Evolutionary conservation across 2,888 invertebrate species (phyloP).

Genomic region (Drosophila pseudotalamancana): DNA sequence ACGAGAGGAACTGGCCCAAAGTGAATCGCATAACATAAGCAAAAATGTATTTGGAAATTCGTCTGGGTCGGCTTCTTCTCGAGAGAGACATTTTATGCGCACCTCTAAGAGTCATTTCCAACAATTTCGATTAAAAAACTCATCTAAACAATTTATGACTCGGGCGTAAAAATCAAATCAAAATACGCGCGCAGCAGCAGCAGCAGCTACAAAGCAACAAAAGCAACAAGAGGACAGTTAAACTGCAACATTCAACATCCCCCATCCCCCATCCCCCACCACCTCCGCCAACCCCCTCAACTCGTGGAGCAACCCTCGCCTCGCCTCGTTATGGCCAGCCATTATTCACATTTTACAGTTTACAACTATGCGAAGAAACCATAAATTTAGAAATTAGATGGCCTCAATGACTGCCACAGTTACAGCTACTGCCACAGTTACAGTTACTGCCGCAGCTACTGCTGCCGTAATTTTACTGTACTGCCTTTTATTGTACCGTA

Average conservation of each 20-base stretch:
- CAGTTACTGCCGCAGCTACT: neutral
- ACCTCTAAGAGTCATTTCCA: slow-evolving; percentile 80
- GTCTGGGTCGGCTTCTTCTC: slow-evolving; percentile 48
- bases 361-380: slow-evolving; percentile 81
- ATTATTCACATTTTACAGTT: slow-evolving; percentile 78
- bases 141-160: slow-evolving; percentile 83
- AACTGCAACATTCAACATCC: slow-evolving; percentile 81
- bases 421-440: neutral
- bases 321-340: slow-evolving; percentile 34
- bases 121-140: slow-evolving; percentile 82
- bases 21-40: slow-evolving; percentile 59
- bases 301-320: slow-evolving; percentile 45
- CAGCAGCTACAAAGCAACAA: slow-evolving; percentile 12
- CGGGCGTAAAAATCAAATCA: slow-evolving; percentile 82
- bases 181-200: slow-evolving; percentile 64
- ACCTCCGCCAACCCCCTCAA: slow-evolving; percentile 5
- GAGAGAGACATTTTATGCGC: slow-evolving; percentile 78
- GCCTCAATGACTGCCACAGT: slow-evolving; percentile 19
- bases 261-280: neutral
- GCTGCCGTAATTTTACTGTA: neutral
- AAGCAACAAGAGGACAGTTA: slow-evolving; percentile 47
- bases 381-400: slow-evolving; percentile 80
- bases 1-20: slow-evolving; percentile 37
- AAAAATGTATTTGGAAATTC: slow-evolving; percentile 66
- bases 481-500: neutral